These are phyloP conservation scores for Diachrysia chrysitis DNA, from an alignment of 2,888 invertebrate species.

Conservation along the genomic window DNA sequence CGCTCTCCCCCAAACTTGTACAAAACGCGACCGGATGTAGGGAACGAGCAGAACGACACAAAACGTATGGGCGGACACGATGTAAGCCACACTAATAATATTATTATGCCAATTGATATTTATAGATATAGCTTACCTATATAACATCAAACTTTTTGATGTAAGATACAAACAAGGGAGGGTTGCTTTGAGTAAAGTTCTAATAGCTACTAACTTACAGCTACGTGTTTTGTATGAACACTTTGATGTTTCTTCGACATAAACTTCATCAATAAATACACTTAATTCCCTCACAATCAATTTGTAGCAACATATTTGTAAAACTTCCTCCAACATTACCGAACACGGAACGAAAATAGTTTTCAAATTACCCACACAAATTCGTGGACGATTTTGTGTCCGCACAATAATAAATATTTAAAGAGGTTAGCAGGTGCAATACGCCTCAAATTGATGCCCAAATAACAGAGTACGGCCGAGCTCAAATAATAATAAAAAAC, in stretches of 20 bases:
- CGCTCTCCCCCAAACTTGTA: slow-evolving; percentile 60
- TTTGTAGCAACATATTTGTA: slow-evolving; percentile 45
- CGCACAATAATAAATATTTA: slow-evolving; percentile 83
- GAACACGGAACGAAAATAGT: slow-evolving; percentile 66
- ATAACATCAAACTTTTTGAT: slow-evolving; percentile 28
- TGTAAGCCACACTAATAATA: slow-evolving; percentile 76
- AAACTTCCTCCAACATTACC: slow-evolving; percentile 60
- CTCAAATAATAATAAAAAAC: slow-evolving; percentile 78
- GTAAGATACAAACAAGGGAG: background rate
- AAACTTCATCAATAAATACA: slow-evolving; percentile 35
- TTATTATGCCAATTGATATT: slow-evolving; percentile 73
- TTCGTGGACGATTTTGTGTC: slow-evolving; percentile 68
- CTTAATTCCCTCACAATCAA: slow-evolving; percentile 28
- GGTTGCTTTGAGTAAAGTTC: slow-evolving; percentile 14
- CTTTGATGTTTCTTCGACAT: slow-evolving; percentile 9
- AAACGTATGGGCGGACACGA: slow-evolving; percentile 84
- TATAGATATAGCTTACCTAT: slow-evolving; percentile 39
- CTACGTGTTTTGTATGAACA: slow-evolving; percentile 10
- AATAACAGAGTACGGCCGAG: slow-evolving; percentile 79
- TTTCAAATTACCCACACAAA: slow-evolving; percentile 72
- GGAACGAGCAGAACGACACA: slow-evolving; percentile 77
- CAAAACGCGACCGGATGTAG: slow-evolving; percentile 73
- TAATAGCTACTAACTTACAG: slow-evolving; percentile 4
- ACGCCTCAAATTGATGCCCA: slow-evolving; percentile 81
- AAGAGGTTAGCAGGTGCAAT: slow-evolving; percentile 85